phyloP scores from a whole-genome alignment of 2,888 invertebrate genomes.

The Pammene fasciana region DNA sequence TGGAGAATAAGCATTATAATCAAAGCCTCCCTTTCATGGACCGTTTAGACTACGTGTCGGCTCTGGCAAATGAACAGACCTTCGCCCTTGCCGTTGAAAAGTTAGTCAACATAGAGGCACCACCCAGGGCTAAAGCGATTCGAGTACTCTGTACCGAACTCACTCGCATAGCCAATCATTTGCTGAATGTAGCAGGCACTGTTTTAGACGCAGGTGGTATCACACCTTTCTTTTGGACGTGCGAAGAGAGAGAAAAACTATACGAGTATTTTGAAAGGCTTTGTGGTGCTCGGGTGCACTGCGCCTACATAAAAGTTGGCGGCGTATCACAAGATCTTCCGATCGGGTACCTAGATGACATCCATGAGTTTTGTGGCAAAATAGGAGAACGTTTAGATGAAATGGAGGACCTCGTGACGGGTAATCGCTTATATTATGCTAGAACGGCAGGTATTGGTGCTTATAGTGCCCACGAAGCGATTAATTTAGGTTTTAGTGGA shows the following conservation, averaged over 20 bases:
- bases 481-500: conserved; percentile 87
- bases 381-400: conserved; percentile 91
- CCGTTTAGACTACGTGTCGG: conserved; percentile 93
- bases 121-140: conserved; percentile 91
- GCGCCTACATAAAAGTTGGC: conserved; percentile 91
- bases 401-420: conserved; percentile 90
- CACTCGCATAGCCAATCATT: conserved; percentile 91
- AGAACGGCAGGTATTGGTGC: conserved; percentile 89
- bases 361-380: conserved; percentile 87
- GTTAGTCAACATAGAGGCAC: conserved; percentile 89
- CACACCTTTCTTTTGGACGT: conserved; percentile 95
- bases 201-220: conserved; percentile 93
- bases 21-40: conserved; percentile 95
- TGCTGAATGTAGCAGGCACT: conserved; percentile 88
- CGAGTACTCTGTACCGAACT: conserved; percentile 90
- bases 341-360: conserved; percentile 89
- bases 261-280: conserved; percentile 93
- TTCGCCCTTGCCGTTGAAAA: conserved; percentile 92
- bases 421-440: conserved; percentile 86
- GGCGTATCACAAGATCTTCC: conserved; percentile 86
- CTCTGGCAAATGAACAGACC: conserved; percentile 91
- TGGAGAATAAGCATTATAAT: conserved; percentile 93
- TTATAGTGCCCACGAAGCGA: conserved; percentile 89
- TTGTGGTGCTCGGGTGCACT: conserved; percentile 92
- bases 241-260: conserved; percentile 94